Percentiles rank a stretch among this genome's conserved stretches.
Evolutionary conservation across 2,888 invertebrate genomes (phyloP).

Genomic region (Polia nebulosa): DNA sequence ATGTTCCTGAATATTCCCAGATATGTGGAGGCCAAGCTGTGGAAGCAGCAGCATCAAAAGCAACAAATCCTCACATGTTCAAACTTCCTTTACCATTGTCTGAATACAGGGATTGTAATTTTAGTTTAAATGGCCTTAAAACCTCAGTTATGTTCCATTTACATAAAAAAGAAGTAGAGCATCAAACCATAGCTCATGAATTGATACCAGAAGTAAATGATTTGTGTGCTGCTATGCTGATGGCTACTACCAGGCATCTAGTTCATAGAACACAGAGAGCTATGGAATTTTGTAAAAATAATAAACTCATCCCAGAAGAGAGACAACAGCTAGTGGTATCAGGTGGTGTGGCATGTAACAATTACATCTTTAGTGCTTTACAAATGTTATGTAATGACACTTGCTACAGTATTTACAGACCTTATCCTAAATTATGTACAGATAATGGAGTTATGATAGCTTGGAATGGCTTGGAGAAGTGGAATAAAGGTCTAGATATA

Average conservation of each 20-base stretch:
- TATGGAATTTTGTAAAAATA: conserved; percentile 93
- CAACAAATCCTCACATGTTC: conserved; percentile 93
- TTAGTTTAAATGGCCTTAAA: conserved; percentile 97
- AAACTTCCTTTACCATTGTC: conserved; percentile 93
- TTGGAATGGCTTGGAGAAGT: conserved; percentile 98
- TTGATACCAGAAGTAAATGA: conserved; percentile 95
- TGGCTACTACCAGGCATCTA: conserved; percentile 94
- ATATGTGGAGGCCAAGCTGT: conserved; percentile 97
- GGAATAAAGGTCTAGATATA: conserved; percentile 89
- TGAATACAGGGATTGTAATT: conserved; percentile 95
- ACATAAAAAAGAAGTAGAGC: conserved; percentile 90
- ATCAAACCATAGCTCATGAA: conserved; percentile 92
- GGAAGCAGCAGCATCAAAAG: conserved; percentile 94
- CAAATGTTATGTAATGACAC: conserved; percentile 93
- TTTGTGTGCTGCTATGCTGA: conserved; percentile 96
- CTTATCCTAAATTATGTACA: conserved; percentile 96
- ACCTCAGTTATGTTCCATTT: conserved; percentile 91
- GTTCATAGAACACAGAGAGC: conserved; percentile 96
- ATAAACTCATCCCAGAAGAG: conserved; percentile 92
- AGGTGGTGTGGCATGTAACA: conserved; percentile 99
- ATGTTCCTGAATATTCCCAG: conserved; percentile 93
- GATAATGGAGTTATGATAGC: conserved; percentile 99
- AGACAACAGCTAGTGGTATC: conserved; percentile 95
- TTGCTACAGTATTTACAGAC: conserved; percentile 93
- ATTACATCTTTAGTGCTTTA: conserved; percentile 94